Conservation (phyloP, 2,888 invertebrate genomes). For the Sinhomidia bicolor region DNA sequence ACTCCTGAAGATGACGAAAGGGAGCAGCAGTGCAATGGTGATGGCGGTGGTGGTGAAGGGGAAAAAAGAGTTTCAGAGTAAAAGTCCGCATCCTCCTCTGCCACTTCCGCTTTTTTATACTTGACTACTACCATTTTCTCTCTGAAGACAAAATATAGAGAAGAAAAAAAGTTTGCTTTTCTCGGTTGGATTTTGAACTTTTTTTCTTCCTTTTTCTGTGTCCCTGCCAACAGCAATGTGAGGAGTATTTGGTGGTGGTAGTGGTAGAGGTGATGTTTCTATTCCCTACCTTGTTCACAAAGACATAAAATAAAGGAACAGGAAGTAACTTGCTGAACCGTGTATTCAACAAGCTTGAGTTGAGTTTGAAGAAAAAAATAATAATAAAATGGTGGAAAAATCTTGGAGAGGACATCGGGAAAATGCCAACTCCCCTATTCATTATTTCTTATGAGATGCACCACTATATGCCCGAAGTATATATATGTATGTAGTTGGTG, state of each 20-base stretch:
- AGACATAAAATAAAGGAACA: constrained; percentile 41
- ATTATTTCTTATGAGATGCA: constrained; percentile 32
- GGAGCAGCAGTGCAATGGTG: background rate
- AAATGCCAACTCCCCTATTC: background rate
- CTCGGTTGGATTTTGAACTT: constrained; percentile 41
- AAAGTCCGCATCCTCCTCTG: constrained; percentile 30
- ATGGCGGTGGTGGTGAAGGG: background rate
- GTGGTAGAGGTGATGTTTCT: too few species aligned
- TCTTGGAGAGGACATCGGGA: constrained; percentile 2
- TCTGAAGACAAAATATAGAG: background rate
- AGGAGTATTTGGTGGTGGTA: constrained; percentile 9
- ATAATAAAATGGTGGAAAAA: constrained; percentile 42
- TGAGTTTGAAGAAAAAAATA: constrained; percentile 23
- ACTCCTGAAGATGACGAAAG: constrained; percentile 48
- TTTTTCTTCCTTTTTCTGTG: constrained; percentile 1
- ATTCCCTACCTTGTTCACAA: background rate
- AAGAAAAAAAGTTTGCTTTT: constrained; percentile 34
- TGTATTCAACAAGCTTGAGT: constrained; percentile 40
- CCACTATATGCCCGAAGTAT: background rate
- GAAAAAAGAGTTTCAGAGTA: constrained; percentile 27
- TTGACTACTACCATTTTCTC: constrained; percentile 17
- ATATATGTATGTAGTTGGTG: too few species aligned
- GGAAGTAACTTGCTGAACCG: constrained; percentile 48
- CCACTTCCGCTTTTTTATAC: constrained; percentile 56
- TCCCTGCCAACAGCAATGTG: background rate